A percentile compares a stretch with the other conserved stretches of the same genome.
These are phyloP conservation scores for Telenomus remus DNA, from an alignment of 1,140 invertebrate species.

Conservation along the genomic window DNA sequence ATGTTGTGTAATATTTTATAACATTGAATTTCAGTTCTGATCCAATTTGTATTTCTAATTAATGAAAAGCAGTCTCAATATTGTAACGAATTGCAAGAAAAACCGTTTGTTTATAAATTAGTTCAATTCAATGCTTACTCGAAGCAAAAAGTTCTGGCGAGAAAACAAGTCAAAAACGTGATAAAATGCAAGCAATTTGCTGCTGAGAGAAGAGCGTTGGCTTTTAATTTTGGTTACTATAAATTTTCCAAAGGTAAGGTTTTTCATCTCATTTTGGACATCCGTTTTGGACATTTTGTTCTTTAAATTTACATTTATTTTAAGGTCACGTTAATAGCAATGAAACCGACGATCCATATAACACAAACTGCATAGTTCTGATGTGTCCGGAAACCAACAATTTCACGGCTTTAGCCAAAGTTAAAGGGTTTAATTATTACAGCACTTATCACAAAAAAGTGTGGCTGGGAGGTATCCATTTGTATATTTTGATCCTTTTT, in stretches of 20 bases:
- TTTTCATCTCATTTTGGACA: constrained; percentile 8
- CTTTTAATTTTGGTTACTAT: constrained; percentile 77
- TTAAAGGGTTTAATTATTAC: constrained; percentile 78
- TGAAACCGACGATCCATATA: constrained; percentile 33
- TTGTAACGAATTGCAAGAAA: constrained; percentile 45
- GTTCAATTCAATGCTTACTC: constrained; percentile 63
- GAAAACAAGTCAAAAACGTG: constrained; percentile 60
- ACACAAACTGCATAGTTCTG: constrained; percentile 74
- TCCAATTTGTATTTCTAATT: constrained; percentile 2
- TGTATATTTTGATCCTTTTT: too few species aligned
- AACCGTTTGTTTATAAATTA: constrained; percentile 62
- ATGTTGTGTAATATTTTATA: too few species aligned
- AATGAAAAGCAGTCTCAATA: constrained; percentile 39
- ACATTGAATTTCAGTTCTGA: constrained; percentile 6
- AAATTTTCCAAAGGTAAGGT: constrained; percentile 41
- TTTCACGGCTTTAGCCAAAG: constrained; percentile 73
- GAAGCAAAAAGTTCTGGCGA: constrained; percentile 60
- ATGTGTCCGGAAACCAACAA: constrained; percentile 78
- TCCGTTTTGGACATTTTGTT: neutral
- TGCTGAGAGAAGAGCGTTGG: constrained; percentile 77
- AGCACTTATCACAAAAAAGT: constrained; percentile 70
- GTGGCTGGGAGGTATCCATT: constrained; percentile 48
- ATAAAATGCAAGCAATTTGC: constrained; percentile 77
- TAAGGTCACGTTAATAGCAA: constrained; percentile 21
- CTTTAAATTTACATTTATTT: constrained; percentile 15